Base-by-base conservation (phyloP, 2,113 vertebrate genomes). In the Triplophysa rosa region DNA sequence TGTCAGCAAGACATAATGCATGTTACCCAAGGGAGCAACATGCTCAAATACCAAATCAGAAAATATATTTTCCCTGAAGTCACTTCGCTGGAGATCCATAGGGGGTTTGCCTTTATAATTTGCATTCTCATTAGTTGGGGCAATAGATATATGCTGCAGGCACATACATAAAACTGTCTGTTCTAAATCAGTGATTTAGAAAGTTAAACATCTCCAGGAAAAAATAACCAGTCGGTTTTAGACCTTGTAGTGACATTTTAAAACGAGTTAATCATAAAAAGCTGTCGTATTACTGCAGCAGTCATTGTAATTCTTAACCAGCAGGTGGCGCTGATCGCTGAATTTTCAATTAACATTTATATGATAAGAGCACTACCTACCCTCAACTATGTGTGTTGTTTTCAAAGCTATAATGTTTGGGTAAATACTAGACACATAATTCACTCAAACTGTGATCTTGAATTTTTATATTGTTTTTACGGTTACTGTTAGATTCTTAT, bases 271-370 rank as follows among this genome's bases (percentile, higher is more conserved):
- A 66, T 21, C 19, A 9, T 4, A 58, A 21, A 29, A 58, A n/a
- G 1, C 0, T 19, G 16, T 54, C 19, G 79, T 26, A 13, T 65
- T 16, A 56, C 45, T 75, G 64, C 81, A 33, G 37, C 40, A 29
- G 11, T 42, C 23, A 74, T 4, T 79, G 54, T 0, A 6, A 21
- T 75, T 62, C 8, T 76, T 4, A 33, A 40, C 45, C 82, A 86
- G 75, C 33, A 81, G 79, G 26, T 68, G 47, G 72, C 82, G 47
- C 70, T 81, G 61, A 72, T 21, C 40, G 45, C 79, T 54, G 21
- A 33, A 14, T 56, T 12, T 59, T 80, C 19, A n/a, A 11, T 37
- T 56, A 26, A 21, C 1, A 29, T 16, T 4, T 66, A n/a, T 12
- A 24, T 24, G 3, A n/a, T 11, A 21, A 71, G 49, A 21, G 68